These are phyloP conservation scores for Eulithis prunata DNA, from an alignment of 2,888 invertebrate species.

Conservation along the genomic window DNA sequence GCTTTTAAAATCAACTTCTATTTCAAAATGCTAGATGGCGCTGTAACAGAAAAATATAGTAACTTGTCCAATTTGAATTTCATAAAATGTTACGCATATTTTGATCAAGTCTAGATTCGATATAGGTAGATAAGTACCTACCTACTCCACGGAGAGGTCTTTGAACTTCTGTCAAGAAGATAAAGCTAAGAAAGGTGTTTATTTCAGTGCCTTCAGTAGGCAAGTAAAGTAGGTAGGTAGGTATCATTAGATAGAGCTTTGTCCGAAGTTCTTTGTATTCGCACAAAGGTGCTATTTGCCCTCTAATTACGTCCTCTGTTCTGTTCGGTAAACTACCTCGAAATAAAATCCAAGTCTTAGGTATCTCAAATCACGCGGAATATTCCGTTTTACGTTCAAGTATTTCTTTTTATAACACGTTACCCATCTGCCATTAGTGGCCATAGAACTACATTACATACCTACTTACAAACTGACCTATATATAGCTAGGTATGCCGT, in stretches of 20 bases:
- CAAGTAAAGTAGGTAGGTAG: not conserved
- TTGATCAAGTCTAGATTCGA: too few species aligned
- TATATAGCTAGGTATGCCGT: too few species aligned
- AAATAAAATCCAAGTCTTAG: not conserved
- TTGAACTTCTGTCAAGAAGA: too few species aligned
- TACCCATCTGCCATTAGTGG: too few species aligned
- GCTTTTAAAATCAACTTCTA: not conserved
- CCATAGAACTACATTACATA: too few species aligned
- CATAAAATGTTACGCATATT: too few species aligned
- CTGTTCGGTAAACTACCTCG: conserved; percentile 11
- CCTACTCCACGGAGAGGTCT: not conserved
- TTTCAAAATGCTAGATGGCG: not conserved
- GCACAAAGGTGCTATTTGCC: conserved; percentile 25
- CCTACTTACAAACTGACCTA: too few species aligned
- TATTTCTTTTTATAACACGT: too few species aligned
- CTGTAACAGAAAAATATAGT: not conserved
- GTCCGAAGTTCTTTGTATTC: conserved; percentile 19
- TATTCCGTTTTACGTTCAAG: too few species aligned
- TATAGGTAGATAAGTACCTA: conserved; percentile 1
- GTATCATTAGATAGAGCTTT: conserved; percentile 15
- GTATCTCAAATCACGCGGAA: too few species aligned
- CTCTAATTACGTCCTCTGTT: conserved; percentile 18
- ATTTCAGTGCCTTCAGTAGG: not conserved
- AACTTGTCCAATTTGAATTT: too few species aligned
- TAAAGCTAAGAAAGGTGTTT: too few species aligned